Evolutionary conservation across 2,113 vertebrate species (phyloP).

Genomic region (Anolis carolinensis): DNA sequence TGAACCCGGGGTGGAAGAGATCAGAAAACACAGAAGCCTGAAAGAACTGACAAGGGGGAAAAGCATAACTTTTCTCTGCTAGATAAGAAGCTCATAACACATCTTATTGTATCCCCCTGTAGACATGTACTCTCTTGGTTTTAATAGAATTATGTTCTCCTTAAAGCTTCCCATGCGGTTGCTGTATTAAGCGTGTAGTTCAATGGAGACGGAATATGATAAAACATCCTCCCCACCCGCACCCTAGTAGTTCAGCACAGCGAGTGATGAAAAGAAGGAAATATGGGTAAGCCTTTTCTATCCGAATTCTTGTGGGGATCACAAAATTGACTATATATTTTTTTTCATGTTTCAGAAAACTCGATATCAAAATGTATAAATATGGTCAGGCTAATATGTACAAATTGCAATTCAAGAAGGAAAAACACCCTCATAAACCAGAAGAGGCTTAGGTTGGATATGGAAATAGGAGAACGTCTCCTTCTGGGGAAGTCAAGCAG

Average conservation of each 20-base stretch:
- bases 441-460: no score
- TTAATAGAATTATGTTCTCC: slow-evolving; percentile 80
- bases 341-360: no score
- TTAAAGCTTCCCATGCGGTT: slow-evolving; percentile 78
- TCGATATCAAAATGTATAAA: no score
- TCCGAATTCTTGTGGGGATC: background rate
- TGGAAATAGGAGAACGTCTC: no score
- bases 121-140: slow-evolving; percentile 71
- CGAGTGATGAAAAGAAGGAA: slow-evolving; percentile 9
- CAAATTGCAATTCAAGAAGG: no score
- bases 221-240: slow-evolving; percentile 65
- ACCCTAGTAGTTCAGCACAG: slow-evolving; percentile 51
- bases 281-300: slow-evolving; percentile 29
- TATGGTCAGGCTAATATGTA: no score
- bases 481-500: no score
- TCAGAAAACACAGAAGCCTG: slow-evolving; percentile 25
- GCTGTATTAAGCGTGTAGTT: slow-evolving; percentile 66
- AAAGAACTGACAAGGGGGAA: slow-evolving; percentile 63
- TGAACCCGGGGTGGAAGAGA: background rate
- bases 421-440: no score
- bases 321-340: background rate
- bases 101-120: slow-evolving; percentile 68
- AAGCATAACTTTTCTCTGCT: slow-evolving; percentile 55
- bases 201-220: slow-evolving; percentile 75
- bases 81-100: slow-evolving; percentile 70